Conservation (phyloP, 2,888 invertebrate species). For the Sesia bembeciformis region DNA sequence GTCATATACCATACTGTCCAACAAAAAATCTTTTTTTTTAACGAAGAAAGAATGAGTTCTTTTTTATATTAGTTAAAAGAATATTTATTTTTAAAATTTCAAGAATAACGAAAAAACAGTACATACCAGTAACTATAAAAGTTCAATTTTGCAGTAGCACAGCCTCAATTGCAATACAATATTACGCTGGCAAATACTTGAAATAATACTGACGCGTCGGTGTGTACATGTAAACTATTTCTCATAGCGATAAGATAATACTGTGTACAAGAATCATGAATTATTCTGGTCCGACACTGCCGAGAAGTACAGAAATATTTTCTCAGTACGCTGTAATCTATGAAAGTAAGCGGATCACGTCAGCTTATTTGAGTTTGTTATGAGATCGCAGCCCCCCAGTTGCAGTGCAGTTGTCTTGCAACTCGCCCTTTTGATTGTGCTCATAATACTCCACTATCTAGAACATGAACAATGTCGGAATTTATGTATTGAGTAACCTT, state of each 20-base stretch:
- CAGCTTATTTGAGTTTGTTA: constrained; percentile 71
- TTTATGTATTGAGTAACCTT: constrained; percentile 18
- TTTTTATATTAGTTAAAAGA: no score
- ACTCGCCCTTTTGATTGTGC: constrained; percentile 34
- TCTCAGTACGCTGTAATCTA: constrained; percentile 38
- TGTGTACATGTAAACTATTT: constrained; percentile 44
- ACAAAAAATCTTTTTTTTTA: no score
- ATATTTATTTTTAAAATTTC: no score
- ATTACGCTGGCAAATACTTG: no score
- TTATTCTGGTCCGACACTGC: constrained; percentile 23
- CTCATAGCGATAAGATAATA: constrained; percentile 52
- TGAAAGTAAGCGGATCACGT: constrained; percentile 69
- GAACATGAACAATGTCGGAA: constrained; percentile 40
- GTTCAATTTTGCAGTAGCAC: no score
- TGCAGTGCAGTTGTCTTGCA: constrained; percentile 28
- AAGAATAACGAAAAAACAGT: no score
- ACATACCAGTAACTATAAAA: no score
- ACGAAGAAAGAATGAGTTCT: no score
- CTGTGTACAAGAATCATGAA: constrained; percentile 39
- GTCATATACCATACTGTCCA: no score
- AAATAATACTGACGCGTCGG: no score
- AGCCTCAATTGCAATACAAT: no score
- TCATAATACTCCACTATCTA: constrained; percentile 28
- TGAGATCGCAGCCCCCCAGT: constrained; percentile 56
- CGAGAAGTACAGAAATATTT: constrained; percentile 44